These are phyloP conservation scores for Stratiomys singularior DNA, from an alignment of 2,888 invertebrate genomes.

Conservation along the genomic window DNA sequence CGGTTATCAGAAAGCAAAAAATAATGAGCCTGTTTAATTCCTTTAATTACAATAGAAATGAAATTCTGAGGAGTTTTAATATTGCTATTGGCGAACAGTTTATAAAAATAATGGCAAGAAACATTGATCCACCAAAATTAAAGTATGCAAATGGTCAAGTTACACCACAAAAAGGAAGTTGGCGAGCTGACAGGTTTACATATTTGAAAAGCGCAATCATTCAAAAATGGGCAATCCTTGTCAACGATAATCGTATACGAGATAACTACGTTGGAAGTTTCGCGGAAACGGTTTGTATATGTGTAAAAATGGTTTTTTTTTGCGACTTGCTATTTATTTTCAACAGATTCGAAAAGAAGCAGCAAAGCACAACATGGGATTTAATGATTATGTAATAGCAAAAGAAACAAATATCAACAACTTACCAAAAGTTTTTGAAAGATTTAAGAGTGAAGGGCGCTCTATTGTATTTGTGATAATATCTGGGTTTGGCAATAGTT, in stretches of 20 bases:
- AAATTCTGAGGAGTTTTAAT: constrained; percentile 82
- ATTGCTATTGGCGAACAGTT: constrained; percentile 80
- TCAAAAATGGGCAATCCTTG: constrained; percentile 67
- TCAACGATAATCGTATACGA: constrained; percentile 58
- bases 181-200: constrained; percentile 59
- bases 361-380: constrained; percentile 54
- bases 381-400: constrained; percentile 51
- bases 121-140: constrained; percentile 80
- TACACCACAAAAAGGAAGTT: constrained; percentile 63
- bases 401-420: constrained; percentile 52
- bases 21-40: constrained; percentile 71
- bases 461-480: constrained; percentile 74
- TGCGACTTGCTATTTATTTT: not conserved
- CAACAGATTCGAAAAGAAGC: constrained; percentile 53
- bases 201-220: constrained; percentile 61
- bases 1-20: constrained; percentile 79
- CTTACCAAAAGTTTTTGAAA: constrained; percentile 55
- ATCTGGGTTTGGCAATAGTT: constrained; percentile 64
- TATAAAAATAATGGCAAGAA: constrained; percentile 79
- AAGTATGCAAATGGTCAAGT: constrained; percentile 66
- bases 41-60: constrained; percentile 59
- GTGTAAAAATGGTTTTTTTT: not conserved
- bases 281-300: constrained; percentile 59
- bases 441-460: constrained; percentile 58
- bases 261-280: constrained; percentile 56